Percentiles rank a stretch among this genome's conserved stretches.
Evolutionary conservation across 2,113 vertebrate genomes (phyloP).

Genomic region (Trochalopteron elliotii): DNA sequence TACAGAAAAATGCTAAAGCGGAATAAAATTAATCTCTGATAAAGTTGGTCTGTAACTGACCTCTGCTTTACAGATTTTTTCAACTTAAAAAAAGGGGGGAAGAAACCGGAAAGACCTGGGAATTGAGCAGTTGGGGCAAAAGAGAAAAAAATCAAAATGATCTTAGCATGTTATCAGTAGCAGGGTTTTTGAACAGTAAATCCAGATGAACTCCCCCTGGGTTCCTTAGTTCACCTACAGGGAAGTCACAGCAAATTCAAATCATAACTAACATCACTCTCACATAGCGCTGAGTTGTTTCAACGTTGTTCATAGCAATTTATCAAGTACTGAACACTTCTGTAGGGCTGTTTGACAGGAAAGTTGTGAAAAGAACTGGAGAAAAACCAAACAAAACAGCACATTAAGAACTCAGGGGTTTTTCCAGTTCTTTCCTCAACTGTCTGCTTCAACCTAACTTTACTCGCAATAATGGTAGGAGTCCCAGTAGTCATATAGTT

Average conservation of each 20-base stretch:
- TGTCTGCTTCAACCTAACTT: neutral
- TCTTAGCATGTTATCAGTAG: neutral
- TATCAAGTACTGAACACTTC: neutral
- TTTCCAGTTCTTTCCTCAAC: neutral
- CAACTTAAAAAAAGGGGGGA: fast-evolving
- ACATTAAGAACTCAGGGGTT: fast-evolving
- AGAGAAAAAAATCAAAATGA: neutral
- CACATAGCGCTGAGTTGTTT: neutral
- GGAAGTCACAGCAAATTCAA: neutral
- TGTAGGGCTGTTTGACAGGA: neutral
- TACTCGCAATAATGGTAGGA: neutral
- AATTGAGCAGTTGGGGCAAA: neutral
- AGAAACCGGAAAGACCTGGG: fast-evolving
- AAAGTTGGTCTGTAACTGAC: neutral
- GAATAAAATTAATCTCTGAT: neutral
- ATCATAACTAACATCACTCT: neutral
- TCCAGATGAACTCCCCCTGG: neutral
- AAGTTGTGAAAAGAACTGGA: neutral
- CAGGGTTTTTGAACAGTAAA: neutral
- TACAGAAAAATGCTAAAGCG: neutral
- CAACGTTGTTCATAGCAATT: neutral
- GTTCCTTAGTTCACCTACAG: neutral
- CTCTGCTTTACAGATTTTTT: neutral
- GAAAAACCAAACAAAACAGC: neutral
- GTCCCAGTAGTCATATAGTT: neutral